Percentiles rank a stretch among this genome's conserved stretches.
phyloP scores from a whole-genome alignment of 2,888 invertebrate species.

The Labia minor region DNA sequence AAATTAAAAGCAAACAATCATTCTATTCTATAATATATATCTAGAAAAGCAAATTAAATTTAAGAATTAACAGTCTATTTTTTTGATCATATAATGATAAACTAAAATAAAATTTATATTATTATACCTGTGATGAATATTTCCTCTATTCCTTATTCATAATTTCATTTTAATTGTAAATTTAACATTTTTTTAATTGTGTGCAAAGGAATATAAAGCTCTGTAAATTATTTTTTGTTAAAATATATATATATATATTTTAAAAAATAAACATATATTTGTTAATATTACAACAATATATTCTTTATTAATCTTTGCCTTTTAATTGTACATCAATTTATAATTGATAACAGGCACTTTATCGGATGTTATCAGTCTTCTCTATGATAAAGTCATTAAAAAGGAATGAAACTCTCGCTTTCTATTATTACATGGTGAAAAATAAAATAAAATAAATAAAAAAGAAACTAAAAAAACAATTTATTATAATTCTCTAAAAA shows the following conservation, averaged over 20 bases:
- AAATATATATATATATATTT: not conserved
- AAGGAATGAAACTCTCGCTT: constrained; percentile 1
- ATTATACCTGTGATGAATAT: no score
- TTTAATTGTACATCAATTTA: not conserved
- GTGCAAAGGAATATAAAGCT: no score
- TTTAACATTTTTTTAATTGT: no score
- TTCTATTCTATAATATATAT: no score
- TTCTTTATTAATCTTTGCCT: constrained; percentile 3
- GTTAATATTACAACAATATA: not conserved
- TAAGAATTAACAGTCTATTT: no score
- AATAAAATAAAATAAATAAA: not conserved
- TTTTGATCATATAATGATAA: no score
- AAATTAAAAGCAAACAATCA: no score
- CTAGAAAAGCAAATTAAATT: no score
- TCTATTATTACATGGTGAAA: not conserved
- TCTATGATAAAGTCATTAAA: not conserved
- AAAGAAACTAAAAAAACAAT: no score
- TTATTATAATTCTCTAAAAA: not conserved
- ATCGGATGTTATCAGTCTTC: not conserved
- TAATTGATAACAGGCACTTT: not conserved
- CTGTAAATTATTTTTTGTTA: not conserved
- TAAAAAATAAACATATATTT: not conserved
- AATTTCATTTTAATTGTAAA: no score
- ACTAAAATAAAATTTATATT: no score
- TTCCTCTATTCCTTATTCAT: no score